Base-by-base conservation (phyloP, 2,888 invertebrate genomes). In the Matsumyia berberina region DNA sequence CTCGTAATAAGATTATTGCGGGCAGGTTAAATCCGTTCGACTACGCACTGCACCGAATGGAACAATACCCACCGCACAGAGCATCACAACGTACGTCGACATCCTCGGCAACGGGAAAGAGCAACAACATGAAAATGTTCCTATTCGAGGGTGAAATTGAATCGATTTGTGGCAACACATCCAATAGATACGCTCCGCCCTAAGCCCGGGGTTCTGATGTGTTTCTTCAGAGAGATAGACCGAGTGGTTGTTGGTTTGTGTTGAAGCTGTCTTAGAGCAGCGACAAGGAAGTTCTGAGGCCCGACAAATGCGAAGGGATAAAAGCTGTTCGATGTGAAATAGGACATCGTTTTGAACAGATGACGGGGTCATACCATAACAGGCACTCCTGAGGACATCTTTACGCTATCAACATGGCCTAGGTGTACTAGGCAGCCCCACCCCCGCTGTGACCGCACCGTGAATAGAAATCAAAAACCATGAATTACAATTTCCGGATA, bases 1-100 rank as follows among this genome's bases (percentile, higher is more conserved):
- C 90, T 91, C 89, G 89, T 91, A 91, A 91, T 91, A 91, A 91
- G 91, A 91, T 91, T 91, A 91, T 90, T 91, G 91, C 88, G 90
- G 91, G 88, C 88, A 89, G 89, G 87, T 86, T 88, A 88, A 88
- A 89, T 57, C 67, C 67, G 55, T 76, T 72, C 76, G 55, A 55
- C 55, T 62, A 62, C 39, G n/a, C n/a, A 62, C 73, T 55, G 62
- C 31, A 46, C 46, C 39, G 42, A 62, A 19, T 12, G 31, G 29
- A 60, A 29, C 19, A 62, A 49, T 72, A 67, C 17, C 49, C 66
- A 67, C 24, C 35, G 72, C 66, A 66, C 15, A 35, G 17, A 44
- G 46, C 39, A 62, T 37, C 62, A 73, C 42, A 33, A 24, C 55
- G 35, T 42, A n/a, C 44, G 17, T 29, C 39, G 51, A 53, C 53